These are phyloP conservation scores for Coluber constrictor DNA, from an alignment of 2,797 vertebrate species.

Conservation along the genomic window DNA sequence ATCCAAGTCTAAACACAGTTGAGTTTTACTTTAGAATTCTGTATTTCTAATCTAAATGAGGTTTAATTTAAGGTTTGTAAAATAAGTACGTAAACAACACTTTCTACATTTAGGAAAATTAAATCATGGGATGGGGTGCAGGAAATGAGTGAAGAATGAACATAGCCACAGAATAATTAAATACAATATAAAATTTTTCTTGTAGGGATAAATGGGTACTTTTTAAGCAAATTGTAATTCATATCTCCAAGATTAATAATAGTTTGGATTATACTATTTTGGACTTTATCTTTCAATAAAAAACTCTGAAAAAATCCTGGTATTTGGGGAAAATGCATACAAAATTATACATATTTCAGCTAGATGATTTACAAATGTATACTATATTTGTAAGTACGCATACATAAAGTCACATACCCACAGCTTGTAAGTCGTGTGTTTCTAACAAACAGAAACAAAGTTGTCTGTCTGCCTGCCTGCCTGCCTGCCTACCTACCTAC, in stretches of 20 bases:
- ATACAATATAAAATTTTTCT: background rate
- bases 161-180: background rate
- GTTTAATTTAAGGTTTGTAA: background rate
- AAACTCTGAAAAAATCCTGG: background rate
- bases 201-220: background rate
- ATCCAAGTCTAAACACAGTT: background rate
- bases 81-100: background rate
- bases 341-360: background rate
- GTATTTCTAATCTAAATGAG: background rate
- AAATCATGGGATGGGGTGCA: background rate
- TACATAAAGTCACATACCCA: background rate
- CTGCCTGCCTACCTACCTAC: no score
- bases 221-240: background rate
- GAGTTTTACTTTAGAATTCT: background rate
- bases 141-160: background rate
- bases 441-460: background rate
- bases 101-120: background rate
- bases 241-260: background rate
- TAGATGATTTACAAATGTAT: background rate
- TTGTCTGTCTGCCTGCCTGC: background rate
- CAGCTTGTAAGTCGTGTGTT: background rate
- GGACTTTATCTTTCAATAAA: background rate
- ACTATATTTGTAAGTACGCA: background rate
- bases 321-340: background rate
- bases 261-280: background rate